Base-by-base conservation (phyloP, 2,113 vertebrate species). In the Percina caprodes region DNA sequence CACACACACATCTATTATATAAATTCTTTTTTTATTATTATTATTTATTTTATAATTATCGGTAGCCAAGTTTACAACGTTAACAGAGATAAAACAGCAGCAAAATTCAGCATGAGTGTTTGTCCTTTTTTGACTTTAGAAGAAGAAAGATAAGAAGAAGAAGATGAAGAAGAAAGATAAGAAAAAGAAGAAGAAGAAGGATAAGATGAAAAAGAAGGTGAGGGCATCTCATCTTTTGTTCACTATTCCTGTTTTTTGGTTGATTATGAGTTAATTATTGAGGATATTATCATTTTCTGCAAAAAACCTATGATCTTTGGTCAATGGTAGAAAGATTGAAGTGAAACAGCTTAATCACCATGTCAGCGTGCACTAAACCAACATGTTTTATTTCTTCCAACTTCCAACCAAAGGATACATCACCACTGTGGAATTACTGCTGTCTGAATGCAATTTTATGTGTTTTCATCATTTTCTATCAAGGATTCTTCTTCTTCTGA, bases 151-250 rank as follows among this genome's bases (percentile, higher is more conserved):
- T 30, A 35, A 33, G 4, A 33, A 35, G 39, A 42, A 42, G 39
- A 84, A 90, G 62, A 60, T 80, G 3, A 42, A 88, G 1, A 77
- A 83, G 58, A 72, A 87, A 16, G 56, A 91, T 0, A 86, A 86
- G 30, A 80, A 90, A 1, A 73, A 87, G 60, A 85, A 91, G 42
- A 82, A 91, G 26, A 68, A 86, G 52, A 84, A 86, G 46, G n/a
- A 82, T 2, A 85, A 88, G 67, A 68, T 77, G 69, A 79, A 75
- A 0, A 88, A 88, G 56, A 85, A 81, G 87, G 80, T 83, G 77
- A 71, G 52, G 30, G 30, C 0, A 0, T 16, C 1, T 26, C 24
- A 5, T 14, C 58, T 49, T 39, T 23, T 65, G 5, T 21, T 55
- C 42, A 56, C 1, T 8, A n/a, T 59, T 35, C 12, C 39, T 30